Percentiles rank a stretch among this genome's conserved stretches.
phyloP scores from a whole-genome alignment of 2,888 invertebrate species.

The Serrognathus titanus region DNA sequence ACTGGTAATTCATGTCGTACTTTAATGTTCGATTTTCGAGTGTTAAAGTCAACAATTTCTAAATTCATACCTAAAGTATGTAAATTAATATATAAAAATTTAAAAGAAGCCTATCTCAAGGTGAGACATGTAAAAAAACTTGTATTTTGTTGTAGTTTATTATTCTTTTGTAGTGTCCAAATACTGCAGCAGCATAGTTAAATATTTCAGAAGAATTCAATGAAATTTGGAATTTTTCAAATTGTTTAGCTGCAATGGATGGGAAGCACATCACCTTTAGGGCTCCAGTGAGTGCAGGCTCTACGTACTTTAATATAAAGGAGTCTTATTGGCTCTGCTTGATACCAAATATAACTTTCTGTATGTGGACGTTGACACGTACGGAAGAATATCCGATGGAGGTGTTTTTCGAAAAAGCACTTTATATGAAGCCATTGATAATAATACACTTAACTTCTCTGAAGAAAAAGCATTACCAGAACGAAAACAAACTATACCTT shows the following conservation, averaged over 20 bases:
- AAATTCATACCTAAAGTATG: constrained; percentile 10
- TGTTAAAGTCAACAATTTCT: constrained; percentile 10
- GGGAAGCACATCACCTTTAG: constrained; percentile 28
- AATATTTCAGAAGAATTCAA: constrained; percentile 8
- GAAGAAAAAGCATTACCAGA: constrained; percentile 23
- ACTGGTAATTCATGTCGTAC: constrained; percentile 13
- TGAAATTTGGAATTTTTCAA: constrained; percentile 26
- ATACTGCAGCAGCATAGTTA: constrained; percentile 3
- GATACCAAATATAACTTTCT: constrained; percentile 30
- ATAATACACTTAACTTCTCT: constrained; percentile 29
- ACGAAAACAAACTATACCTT: constrained; percentile 22
- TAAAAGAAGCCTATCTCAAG: constrained; percentile 7
- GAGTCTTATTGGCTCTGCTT: constrained; percentile 29
- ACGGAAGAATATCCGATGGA: constrained; percentile 33
- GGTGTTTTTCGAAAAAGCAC: constrained; percentile 27
- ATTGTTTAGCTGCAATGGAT: constrained; percentile 27
- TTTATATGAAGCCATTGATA: constrained; percentile 22
- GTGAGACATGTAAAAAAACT: constrained; percentile 2
- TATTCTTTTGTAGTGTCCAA: constrained; percentile 7
- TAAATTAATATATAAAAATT: constrained; percentile 5
- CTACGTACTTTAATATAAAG: constrained; percentile 24
- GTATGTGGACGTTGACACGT: constrained; percentile 29
- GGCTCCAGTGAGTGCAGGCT: constrained; percentile 26
- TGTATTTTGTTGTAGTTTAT: constrained; percentile 1
- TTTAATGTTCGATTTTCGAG: constrained; percentile 7